A percentile compares a stretch with the other conserved stretches of the same genome.
Evolutionary conservation across 2,888 invertebrate species (phyloP).

Genomic region (Agelastica alni): DNA sequence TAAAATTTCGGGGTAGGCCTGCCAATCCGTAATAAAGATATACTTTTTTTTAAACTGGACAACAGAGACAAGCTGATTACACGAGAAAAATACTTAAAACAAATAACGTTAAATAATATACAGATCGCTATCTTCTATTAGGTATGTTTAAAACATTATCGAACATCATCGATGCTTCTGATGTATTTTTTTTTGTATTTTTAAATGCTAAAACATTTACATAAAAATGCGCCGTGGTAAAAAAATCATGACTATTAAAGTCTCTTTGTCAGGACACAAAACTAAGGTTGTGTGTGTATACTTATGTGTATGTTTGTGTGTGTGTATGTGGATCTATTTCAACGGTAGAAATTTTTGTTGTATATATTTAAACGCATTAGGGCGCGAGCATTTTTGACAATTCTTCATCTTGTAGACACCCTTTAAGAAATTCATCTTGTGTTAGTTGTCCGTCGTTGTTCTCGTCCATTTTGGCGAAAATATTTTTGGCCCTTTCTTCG

Average conservation of each 20-base stretch:
- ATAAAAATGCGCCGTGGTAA: slow-evolving; percentile 28
- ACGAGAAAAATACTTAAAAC: slow-evolving; percentile 21
- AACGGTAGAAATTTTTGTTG: slow-evolving; percentile 15
- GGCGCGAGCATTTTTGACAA: slow-evolving; percentile 93
- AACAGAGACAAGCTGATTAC: slow-evolving; percentile 26
- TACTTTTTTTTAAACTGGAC: slow-evolving; percentile 14
- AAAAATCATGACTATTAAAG: slow-evolving; percentile 2
- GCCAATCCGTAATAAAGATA: slow-evolving; percentile 31
- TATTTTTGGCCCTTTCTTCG: slow-evolving; percentile 97
- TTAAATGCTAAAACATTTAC: slow-evolving; percentile 17
- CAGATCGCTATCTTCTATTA: slow-evolving; percentile 28
- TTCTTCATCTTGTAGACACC: slow-evolving; percentile 95
- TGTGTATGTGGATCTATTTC: slow-evolving; percentile 16
- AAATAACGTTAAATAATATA: slow-evolving; percentile 14
- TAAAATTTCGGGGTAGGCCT: slow-evolving; percentile 14
- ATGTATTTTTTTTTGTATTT: slow-evolving; percentile 8
- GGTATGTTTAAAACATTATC: background rate
- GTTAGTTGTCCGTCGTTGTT: slow-evolving; percentile 98
- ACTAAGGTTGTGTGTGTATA: slow-evolving; percentile 15
- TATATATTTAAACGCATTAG: slow-evolving; percentile 60
- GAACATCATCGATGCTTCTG: slow-evolving; percentile 29
- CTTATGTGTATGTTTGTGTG: too few relatives aligned
- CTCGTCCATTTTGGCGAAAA: slow-evolving; percentile 99
- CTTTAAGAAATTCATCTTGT: slow-evolving; percentile 97
- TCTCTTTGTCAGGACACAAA: slow-evolving; percentile 17